These are phyloP conservation scores for Montipora cactus DNA, from an alignment of 64 coral and sea anemone genomes.

Conservation along the genomic window DNA sequence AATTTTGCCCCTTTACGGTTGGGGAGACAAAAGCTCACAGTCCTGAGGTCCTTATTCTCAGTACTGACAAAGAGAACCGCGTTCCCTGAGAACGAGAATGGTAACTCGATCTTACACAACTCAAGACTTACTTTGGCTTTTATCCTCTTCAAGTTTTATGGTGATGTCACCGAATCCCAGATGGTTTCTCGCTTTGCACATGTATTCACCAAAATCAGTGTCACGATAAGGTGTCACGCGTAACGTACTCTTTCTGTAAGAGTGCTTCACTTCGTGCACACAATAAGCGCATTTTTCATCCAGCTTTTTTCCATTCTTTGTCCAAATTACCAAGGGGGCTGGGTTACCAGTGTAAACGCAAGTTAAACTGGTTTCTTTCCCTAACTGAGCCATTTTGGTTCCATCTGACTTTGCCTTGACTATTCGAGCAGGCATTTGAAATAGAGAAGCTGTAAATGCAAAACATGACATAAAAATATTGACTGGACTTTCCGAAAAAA, in stretches of 20 bases:
- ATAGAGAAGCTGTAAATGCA: neutral
- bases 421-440: slow-evolving; percentile 13
- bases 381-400: neutral
- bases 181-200: slow-evolving; percentile 51
- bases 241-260: slow-evolving; percentile 39
- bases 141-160: slow-evolving; percentile 45
- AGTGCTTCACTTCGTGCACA: slow-evolving; percentile 49
- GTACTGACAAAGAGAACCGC: too few relatives aligned
- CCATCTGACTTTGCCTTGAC: slow-evolving; percentile 20
- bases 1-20: too few relatives aligned
- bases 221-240: slow-evolving; percentile 69
- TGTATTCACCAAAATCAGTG: slow-evolving; percentile 60
- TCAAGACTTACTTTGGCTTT: slow-evolving; percentile 31
- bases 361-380: slow-evolving; percentile 16
- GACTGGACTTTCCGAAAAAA: neutral
- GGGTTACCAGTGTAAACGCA: slow-evolving; percentile 49
- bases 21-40: too few relatives aligned
- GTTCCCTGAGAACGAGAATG: too few relatives aligned
- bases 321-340: slow-evolving; percentile 35
- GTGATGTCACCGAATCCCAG: slow-evolving; percentile 53
- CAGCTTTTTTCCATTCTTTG: slow-evolving; percentile 28
- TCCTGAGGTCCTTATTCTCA: too few relatives aligned
- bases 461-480: neutral
- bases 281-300: slow-evolving; percentile 27
- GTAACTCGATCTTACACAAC: too few relatives aligned